Conservation (phyloP, 2,797 vertebrate genomes). For the Cryptoblepharus egeriae region DNA sequence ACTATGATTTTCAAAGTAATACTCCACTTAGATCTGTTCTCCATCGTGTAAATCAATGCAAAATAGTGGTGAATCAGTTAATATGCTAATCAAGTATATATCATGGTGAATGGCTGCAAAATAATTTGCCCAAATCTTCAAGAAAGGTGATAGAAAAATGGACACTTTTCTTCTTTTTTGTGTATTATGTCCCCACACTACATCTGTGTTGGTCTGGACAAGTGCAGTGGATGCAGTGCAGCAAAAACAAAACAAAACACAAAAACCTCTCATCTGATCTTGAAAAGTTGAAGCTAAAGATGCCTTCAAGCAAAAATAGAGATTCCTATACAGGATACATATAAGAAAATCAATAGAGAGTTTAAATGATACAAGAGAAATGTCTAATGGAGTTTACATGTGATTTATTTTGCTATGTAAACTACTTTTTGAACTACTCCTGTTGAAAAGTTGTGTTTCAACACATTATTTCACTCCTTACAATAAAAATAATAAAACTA, state of each 20-base stretch:
- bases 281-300: not conserved
- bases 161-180: not conserved
- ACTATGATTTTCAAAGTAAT: slow-evolving; percentile 11
- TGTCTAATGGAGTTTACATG: no score
- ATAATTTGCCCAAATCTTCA: not conserved
- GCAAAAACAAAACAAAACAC: no score
- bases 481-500: no score
- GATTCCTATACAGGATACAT: no score
- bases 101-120: slow-evolving; percentile 14
- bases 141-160: not conserved
- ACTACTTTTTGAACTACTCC: no score
- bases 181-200: not conserved
- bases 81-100: not conserved
- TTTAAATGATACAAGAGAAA: no score
- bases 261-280: not conserved
- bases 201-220: no score
- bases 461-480: no score
- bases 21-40: slow-evolving; percentile 14
- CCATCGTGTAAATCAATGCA: not conserved
- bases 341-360: no score
- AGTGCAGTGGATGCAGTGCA: not conserved
- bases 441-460: no score
- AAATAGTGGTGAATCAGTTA: slow-evolving; percentile 9
- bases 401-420: no score
- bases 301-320: no score